Evolutionary conservation across 2,113 vertebrate genomes (phyloP), one percentile per base, ranked within the genome.

Genomic region (Porphyrio hochstetteri): DNA sequence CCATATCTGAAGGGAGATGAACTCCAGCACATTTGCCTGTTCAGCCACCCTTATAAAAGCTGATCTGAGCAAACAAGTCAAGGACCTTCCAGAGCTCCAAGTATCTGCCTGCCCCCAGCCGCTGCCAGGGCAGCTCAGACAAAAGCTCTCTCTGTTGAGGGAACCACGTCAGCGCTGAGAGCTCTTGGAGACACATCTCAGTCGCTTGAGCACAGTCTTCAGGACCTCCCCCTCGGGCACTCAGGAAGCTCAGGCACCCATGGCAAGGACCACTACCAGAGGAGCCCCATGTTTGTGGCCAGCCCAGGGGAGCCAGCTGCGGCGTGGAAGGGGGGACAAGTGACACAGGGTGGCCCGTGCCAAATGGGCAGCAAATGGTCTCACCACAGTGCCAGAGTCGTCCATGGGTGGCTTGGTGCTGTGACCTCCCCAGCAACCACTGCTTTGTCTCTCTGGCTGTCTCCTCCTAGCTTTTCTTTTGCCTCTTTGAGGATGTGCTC

Each of bases 401-500:
- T 97, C 96, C 4, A 59, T 48, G 28, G 84, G 29, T 8, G 61
- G 35, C 35, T 97, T 97, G n/a, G 2, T 25, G 3, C 63, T 5
- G 9, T 55, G 24, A 68, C 77, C 19, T 96, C 95, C 27, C 76
- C 71, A 6, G 17, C n/a, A n/a, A n/a, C n/a, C n/a, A n/a, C n/a
- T n/a, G n/a, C 40, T 20, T 91, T 85, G 4, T 86, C 85, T 33
- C 79, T 96, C n/a, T 53, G 74, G 8, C 8, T 69, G 10, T 97
- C 96, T 38, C 74, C 87, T 61, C 97, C 94, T 42, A 98, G 36
- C 3, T 79, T 88, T 75, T 97, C 91, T 84, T 79, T 97, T 14
- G 94, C 98, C 57, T 96, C 56, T 31, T 95, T 80, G 42, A 98
- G 67, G 75, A 97, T 28, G 17, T 17, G 63, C 71, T 97, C 86